Evolutionary conservation across 2,797 vertebrate species (phyloP), one percentile per base, ranked within the genome.

Genomic region (Betta splendens): DNA sequence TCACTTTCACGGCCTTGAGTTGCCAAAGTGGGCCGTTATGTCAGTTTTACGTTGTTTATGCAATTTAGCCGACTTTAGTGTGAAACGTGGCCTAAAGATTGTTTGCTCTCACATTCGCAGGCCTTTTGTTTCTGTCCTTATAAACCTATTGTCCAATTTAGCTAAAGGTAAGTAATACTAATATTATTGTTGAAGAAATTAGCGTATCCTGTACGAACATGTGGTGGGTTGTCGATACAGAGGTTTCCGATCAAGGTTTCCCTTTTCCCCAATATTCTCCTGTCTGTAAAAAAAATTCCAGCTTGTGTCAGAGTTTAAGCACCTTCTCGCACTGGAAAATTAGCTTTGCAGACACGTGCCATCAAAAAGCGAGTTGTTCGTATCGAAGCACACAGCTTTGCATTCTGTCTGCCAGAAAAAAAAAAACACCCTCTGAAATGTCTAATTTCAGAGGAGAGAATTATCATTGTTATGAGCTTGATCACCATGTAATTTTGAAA

Each of bases 281-380:
- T 15, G 10, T 2, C 3, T 6, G 16, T 46, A 15, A 59, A 36
- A 58, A 36, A 5, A 18, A 42, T 38, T 50, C n/a, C 49, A 23
- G n/a, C 49, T n/a, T 51, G 37, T 15, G 15, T 35, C 57, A 21
- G 9, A 9, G 3, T 5, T 37, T 32, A n/a, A 55, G 60, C 50
- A 44, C 11, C 3, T 21, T 40, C 36, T 2, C 39, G 53, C 20
- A 49, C 3, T 43, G 21, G 29, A 36, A 67, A 64, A 43, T 49
- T 45, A 63, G 56, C 44, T 42, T 26, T 3, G 9, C 26, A 45
- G 47, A 49, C 28, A 31, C 16, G 3, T 33, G 2, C 9, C 25
- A 43, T 33, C 35, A 47, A 38, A 48, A 33, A 22, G 16, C 17
- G 3, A 26, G 31, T 5, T 21, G 31, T 10, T 8, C 8, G 22